phyloP scores from a whole-genome alignment of 2,888 invertebrate genomes.

The Melanchra persicariae region DNA sequence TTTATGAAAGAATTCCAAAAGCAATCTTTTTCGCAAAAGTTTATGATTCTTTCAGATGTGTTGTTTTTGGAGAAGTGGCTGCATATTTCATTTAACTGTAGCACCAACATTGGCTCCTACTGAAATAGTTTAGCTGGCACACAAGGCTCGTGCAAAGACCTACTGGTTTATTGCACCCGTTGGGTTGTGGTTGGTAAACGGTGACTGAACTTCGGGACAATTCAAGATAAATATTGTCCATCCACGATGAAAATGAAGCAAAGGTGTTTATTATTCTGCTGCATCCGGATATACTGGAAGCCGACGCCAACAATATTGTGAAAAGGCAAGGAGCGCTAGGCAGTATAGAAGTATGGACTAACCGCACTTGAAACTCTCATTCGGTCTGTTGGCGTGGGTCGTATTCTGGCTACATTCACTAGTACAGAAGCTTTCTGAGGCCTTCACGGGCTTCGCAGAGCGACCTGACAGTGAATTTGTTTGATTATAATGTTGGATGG shows the following conservation, averaged over 20 bases:
- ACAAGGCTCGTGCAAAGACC: too few relatives aligned
- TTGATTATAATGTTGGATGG: too few relatives aligned
- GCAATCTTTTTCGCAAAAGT: neutral
- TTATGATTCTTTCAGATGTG: neutral
- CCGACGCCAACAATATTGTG: neutral
- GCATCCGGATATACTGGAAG: neutral
- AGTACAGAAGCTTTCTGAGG: neutral
- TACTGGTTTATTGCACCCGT: too few relatives aligned
- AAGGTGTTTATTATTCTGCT: neutral
- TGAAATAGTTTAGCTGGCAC: neutral
- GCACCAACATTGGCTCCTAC: neutral
- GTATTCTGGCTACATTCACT: neutral
- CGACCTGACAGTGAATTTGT: neutral
- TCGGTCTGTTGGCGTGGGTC: neutral
- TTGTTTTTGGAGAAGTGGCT: neutral
- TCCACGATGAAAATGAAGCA: neutral
- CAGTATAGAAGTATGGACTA: neutral
- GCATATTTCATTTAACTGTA: slow-evolving; percentile 3
- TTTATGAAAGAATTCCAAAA: slow-evolving; percentile 11
- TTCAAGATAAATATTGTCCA: neutral
- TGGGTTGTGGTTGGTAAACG: neutral
- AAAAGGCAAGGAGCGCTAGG: neutral
- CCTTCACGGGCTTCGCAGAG: neutral
- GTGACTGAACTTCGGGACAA: neutral
- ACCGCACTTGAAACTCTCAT: neutral